A percentile compares a stretch with the other conserved stretches of the same genome.
Evolutionary conservation across 1,140 invertebrate genomes (phyloP).

Genomic region (Theocolax elegans): DNA sequence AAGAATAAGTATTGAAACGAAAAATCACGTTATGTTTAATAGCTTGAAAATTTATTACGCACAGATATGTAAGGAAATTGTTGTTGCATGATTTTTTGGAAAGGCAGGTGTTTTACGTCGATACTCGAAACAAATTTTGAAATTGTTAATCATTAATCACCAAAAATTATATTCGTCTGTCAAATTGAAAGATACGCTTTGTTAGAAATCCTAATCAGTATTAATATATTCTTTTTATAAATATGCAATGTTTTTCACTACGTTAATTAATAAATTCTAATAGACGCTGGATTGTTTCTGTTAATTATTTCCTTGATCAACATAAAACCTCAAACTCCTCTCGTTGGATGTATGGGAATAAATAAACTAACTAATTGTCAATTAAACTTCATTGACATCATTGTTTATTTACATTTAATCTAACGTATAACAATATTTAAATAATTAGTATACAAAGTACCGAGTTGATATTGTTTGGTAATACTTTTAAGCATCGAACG

Average conservation of each 20-base stretch:
- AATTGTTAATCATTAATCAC: slow-evolving; percentile 51
- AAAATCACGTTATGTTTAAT: slow-evolving; percentile 44
- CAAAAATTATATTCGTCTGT: slow-evolving; percentile 47
- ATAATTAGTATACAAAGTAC: no score
- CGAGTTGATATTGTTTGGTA: neutral
- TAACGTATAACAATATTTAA: no score
- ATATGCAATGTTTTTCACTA: slow-evolving; percentile 21
- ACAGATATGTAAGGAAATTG: slow-evolving; percentile 35
- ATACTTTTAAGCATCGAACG: slow-evolving; percentile 22
- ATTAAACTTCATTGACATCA: no score
- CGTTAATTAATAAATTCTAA: slow-evolving; percentile 31
- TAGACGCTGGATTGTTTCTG: neutral
- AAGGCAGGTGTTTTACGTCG: slow-evolving; percentile 25
- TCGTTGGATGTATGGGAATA: no score
- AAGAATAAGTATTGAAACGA: slow-evolving; percentile 1
- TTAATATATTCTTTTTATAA: slow-evolving; percentile 40
- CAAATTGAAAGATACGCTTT: slow-evolving; percentile 56
- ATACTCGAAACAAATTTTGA: slow-evolving; percentile 42
- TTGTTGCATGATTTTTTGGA: slow-evolving; percentile 27
- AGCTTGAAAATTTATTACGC: slow-evolving; percentile 47
- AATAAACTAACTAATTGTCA: no score
- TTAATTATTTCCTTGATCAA: neutral
- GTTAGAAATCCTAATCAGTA: slow-evolving; percentile 50
- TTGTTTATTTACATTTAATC: neutral
- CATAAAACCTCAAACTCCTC: no score